Evolutionary conservation across 2,113 vertebrate genomes (phyloP), one percentile per base, ranked within the genome.

Genomic region (Ovis canadensis): DNA sequence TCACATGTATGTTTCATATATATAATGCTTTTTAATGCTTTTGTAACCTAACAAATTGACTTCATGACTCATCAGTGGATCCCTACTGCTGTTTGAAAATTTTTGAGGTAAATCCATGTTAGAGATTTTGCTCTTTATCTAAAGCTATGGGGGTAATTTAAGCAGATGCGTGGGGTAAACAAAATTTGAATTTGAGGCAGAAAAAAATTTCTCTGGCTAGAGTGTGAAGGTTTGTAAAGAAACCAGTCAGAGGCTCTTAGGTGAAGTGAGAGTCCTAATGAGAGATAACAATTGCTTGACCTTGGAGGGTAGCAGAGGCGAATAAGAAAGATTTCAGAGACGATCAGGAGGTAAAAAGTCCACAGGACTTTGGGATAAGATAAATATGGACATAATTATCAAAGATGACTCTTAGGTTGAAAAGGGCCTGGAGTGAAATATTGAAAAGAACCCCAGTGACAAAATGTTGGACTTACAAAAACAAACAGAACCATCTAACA

Each of bases 381-480:
- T 67, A 93, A 93, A 77, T 93, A 83, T 36, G 36, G 27, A 90
- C 8, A 45, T 36, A 80, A 14, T 29, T n/a, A 11, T 88, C 77
- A 93, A 74, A 74, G 54, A 82, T 71, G 33, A 83, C 52, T 60
- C 16, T 60, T 54, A 85, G 43, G 3, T 15, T 89, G 33, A 91
- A 88, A 95, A 29, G 7, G 7, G 5, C 27, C 31, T 91, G 31
- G 27, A 7, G 0, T 84, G 84, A 95, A 82, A 71, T 57, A 96
- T 11, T 96, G n/a, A 88, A 95, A 94, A 97, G 64, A 88, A 95
- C 29, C 16, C 14, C 12, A 89, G 64, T 52, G 59, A 88, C n/a
- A 62, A 97, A 96, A 85, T 84, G 29, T 36, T 80, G 52, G 43
- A 64, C 43, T 78, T 95, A 82, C 0, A 93, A 80, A 59, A 97